These are phyloP conservation scores for Caenorhabditis angaria DNA, from an alignment of 2,888 invertebrate species.

Conservation along the genomic window DNA sequence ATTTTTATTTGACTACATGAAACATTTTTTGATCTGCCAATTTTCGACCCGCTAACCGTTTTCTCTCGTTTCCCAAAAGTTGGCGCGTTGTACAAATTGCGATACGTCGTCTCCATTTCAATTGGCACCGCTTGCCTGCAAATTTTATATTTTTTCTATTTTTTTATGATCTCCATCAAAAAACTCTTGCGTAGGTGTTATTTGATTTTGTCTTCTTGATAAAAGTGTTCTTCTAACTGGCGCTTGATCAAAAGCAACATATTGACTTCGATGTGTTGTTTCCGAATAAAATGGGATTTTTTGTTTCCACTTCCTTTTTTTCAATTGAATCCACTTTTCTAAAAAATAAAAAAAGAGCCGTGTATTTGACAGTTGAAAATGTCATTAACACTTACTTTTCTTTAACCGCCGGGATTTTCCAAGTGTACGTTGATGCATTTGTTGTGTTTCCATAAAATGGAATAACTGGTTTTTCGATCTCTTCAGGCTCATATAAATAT, in stretches of 20 bases:
- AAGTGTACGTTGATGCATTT: conserved; percentile 31
- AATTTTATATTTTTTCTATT: not conserved
- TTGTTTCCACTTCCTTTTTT: not conserved
- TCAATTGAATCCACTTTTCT: too few species aligned
- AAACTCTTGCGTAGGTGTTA: conserved; percentile 20
- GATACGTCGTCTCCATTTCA: conserved; percentile 32
- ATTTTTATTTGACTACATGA: not conserved
- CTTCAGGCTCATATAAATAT: conserved; percentile 26
- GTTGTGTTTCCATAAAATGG: conserved; percentile 43
- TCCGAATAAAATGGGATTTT: conserved; percentile 37
- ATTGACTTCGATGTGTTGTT: conserved; percentile 41
- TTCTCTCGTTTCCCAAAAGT: conserved; percentile 37
- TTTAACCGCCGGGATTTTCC: conserved; percentile 31
- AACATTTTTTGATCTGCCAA: not conserved
- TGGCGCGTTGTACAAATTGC: conserved; percentile 35
- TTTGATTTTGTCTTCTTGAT: conserved; percentile 19
- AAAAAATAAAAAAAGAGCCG: too few species aligned
- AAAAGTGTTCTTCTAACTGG: conserved; percentile 23
- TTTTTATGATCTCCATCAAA: not conserved
- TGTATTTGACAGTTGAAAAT: not conserved
- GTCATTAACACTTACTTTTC: conserved; percentile 14
- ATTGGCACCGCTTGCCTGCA: conserved; percentile 25
- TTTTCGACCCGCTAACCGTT: conserved; percentile 11
- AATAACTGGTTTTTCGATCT: conserved; percentile 10
- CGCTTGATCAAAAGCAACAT: conserved; percentile 25